Evolutionary conservation across 2,113 vertebrate genomes (phyloP), one percentile per base, ranked within the genome.

Genomic region (Leucosticte australis): DNA sequence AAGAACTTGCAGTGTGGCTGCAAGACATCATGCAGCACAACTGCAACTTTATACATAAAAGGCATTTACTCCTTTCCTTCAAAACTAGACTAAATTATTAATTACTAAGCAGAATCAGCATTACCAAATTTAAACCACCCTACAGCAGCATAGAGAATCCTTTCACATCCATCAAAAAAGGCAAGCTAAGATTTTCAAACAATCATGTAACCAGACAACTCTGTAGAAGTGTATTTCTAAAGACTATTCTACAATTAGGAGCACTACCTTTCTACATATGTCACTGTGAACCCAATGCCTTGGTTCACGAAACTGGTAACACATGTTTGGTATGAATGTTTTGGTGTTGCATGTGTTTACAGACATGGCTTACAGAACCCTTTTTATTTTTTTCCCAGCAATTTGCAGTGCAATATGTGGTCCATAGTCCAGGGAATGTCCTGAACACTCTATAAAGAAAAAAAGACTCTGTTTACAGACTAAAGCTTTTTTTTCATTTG

Each of bases 401-500:
- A 42, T 33, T 9, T 64, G 21, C 24, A 89, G 35, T 19, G 28
- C 27, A 83, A 14, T n/a, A 41, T 5, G n/a, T 26, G 49, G 33
- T 28, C 27, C 8, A 19, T 7, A 76, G 44, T 23, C 8, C 65
- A 79, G 17, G 4, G 5, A 68, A 83, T 0, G 1, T 52, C 41
- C 37, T 14, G 0, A 56, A 27, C 8, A 60, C 8, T 41, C 19
- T 12, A 8, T 9, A 19, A 0, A 35, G 6, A 37, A 44, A 85
- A 73, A 37, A 69, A 21, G 1, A 31, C 9, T 14, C 20, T n/a
- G 6, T 15, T 59, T 39, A 52, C 6, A 60, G 44, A 56, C 64
- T 22, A 53, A 92, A 75, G 24, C 4, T 49, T 44, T 70, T 87
- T 26, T 56, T 77, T 37, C 27, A 11, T 60, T 74, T 71, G 41